Conservation (phyloP, 2,888 invertebrate species). For the Callyntrura sp. region DNA sequence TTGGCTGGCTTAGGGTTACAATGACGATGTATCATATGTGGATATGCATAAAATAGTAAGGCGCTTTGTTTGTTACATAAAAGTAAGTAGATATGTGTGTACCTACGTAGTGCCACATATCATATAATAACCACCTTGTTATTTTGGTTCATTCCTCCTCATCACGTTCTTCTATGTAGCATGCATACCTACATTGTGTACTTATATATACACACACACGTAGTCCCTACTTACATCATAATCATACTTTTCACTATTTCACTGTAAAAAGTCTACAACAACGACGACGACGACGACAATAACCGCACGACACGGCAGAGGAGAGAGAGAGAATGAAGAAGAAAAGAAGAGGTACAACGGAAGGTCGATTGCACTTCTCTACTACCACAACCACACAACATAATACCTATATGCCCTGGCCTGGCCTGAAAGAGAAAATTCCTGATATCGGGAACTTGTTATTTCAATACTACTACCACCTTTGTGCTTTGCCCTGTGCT, state of each 20-base stretch:
- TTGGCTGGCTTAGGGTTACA: neutral
- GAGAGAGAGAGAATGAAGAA: neutral
- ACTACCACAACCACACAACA: neutral
- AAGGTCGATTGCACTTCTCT: conserved; percentile 64
- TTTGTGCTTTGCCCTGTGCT: neutral
- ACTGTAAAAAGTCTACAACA: neutral
- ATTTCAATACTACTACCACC: neutral
- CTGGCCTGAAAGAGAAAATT: conserved; percentile 36
- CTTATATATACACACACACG: neutral
- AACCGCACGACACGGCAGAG: neutral
- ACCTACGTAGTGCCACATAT: conserved; percentile 50
- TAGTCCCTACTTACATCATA: conserved; percentile 36
- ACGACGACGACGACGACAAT: conserved; percentile 12
- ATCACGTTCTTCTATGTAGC: neutral
- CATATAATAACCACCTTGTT: conserved; percentile 36
- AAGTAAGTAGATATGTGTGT: neutral
- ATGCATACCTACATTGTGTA: neutral
- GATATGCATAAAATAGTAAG: neutral
- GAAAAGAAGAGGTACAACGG: conserved; percentile 43
- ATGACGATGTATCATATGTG: neutral
- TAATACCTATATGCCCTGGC: neutral
- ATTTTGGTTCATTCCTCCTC: conserved; percentile 40
- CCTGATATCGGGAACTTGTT: conserved; percentile 45
- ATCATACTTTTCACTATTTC: conserved; percentile 14
- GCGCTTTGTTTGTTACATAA: conserved; percentile 16